phyloP scores from a whole-genome alignment of 2,888 invertebrate genomes.

The Scaptomyza caliginosa region DNA sequence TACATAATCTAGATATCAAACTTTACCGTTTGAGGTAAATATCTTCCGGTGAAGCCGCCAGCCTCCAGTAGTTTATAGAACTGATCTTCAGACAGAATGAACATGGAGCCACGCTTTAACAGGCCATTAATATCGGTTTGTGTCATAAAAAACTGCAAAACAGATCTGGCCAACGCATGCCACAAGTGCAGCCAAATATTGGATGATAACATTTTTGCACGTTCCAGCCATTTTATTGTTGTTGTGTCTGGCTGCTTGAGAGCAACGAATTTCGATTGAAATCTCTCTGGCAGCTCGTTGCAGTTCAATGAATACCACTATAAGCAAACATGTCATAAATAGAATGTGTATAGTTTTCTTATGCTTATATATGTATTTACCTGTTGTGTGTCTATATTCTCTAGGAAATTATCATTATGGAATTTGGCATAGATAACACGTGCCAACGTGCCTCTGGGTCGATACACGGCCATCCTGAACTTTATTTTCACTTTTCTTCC shows the following conservation, averaged over 20 bases:
- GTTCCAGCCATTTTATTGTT: constrained; percentile 82
- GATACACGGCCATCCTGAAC: constrained; percentile 74
- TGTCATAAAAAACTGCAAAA: constrained; percentile 95
- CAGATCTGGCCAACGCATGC: constrained; percentile 93
- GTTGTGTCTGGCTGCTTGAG: constrained; percentile 81
- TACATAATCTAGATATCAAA: not conserved
- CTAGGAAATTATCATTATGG: constrained; percentile 83
- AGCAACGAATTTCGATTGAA: constrained; percentile 82
- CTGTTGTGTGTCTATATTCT: constrained; percentile 82
- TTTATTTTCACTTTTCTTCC: constrained; percentile 12
- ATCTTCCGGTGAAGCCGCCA: constrained; percentile 76
- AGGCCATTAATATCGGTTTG: constrained; percentile 98
- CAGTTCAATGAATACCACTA: constrained; percentile 83
- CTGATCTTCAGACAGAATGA: constrained; percentile 94
- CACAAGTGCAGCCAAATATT: constrained; percentile 93
- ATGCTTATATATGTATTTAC: constrained; percentile 46
- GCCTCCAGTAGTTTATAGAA: constrained; percentile 85
- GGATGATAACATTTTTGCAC: constrained; percentile 81
- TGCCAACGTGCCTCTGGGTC: constrained; percentile 83
- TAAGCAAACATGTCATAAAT: constrained; percentile 12
- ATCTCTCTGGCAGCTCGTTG: constrained; percentile 72
- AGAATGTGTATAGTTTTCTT: too few species aligned
- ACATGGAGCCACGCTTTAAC: constrained; percentile 97
- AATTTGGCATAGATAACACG: constrained; percentile 83
- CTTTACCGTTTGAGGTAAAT: constrained; percentile 60